Conservation (phyloP, 1,140 invertebrate genomes). For the Sitobion miscanthi region DNA sequence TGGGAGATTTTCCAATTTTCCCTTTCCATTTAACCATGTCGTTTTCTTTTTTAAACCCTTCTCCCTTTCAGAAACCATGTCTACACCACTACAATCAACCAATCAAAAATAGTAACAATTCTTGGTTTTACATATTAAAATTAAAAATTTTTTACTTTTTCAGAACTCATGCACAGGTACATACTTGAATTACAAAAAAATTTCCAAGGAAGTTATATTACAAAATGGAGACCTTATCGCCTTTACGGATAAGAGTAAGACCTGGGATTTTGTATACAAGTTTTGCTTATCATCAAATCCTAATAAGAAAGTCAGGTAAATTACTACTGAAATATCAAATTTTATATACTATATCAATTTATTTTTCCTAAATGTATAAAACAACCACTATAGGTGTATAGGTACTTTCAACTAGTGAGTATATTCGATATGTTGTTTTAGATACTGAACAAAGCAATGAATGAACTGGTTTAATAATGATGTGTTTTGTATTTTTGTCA, state of each 20-base stretch:
- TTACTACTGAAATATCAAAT: background rate
- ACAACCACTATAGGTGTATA: too few species aligned
- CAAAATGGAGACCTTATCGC: conserved; percentile 31
- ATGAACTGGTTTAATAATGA: background rate
- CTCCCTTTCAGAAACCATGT: too few species aligned
- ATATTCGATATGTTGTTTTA: background rate
- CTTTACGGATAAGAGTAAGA: background rate
- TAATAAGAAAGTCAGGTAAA: background rate
- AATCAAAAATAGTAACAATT: background rate
- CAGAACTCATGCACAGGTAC: background rate
- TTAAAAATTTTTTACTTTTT: background rate
- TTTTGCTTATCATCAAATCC: background rate
- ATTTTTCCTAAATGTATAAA: background rate
- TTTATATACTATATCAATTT: background rate
- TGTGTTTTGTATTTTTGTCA: background rate
- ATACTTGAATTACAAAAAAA: background rate
- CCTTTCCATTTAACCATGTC: too few species aligned
- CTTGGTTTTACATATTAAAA: background rate
- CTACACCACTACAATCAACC: background rate
- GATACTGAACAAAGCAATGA: too few species aligned
- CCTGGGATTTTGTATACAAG: background rate
- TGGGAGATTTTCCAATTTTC: too few species aligned
- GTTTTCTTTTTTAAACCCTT: too few species aligned
- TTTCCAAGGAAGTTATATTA: background rate
- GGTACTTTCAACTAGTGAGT: background rate